phyloP scores from a whole-genome alignment of 2,888 invertebrate species.

The Autographa pulchrina region DNA sequence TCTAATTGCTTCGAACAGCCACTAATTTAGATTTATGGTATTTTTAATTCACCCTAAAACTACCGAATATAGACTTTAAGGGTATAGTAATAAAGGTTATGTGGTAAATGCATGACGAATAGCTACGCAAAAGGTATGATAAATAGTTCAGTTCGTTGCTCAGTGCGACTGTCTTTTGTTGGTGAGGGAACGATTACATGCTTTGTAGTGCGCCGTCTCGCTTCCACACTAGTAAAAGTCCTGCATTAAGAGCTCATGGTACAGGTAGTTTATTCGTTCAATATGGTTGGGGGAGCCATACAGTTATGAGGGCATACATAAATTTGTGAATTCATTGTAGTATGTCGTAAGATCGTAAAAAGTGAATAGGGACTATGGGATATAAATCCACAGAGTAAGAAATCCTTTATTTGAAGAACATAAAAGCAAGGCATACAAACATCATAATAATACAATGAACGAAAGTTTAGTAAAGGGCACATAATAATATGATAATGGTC shows the following conservation, averaged over 20 bases:
- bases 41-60: conserved; percentile 49
- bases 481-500: no score
- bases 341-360: conserved; percentile 12
- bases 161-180: not conserved
- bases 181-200: no score
- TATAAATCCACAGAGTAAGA: not conserved
- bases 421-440: not conserved
- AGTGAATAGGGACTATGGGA: not conserved
- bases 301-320: conserved; percentile 11
- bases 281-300: conserved; percentile 27
- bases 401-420: not conserved
- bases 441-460: not conserved
- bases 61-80: conserved; percentile 30
- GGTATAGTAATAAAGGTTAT: not conserved
- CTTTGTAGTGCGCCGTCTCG: no score
- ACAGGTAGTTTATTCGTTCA: conserved; percentile 2
- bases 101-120: conserved; percentile 30
- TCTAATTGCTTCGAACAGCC: conserved; percentile 78
- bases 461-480: no score
- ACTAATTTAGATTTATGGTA: conserved; percentile 72
- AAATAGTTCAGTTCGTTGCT: conserved; percentile 38
- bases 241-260: no score
- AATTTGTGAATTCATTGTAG: conserved; percentile 14
- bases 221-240: no score
- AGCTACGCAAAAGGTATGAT: conserved; percentile 44